Conservation (phyloP, 2,113 vertebrate species). For the Montifringilla adamsi region DNA sequence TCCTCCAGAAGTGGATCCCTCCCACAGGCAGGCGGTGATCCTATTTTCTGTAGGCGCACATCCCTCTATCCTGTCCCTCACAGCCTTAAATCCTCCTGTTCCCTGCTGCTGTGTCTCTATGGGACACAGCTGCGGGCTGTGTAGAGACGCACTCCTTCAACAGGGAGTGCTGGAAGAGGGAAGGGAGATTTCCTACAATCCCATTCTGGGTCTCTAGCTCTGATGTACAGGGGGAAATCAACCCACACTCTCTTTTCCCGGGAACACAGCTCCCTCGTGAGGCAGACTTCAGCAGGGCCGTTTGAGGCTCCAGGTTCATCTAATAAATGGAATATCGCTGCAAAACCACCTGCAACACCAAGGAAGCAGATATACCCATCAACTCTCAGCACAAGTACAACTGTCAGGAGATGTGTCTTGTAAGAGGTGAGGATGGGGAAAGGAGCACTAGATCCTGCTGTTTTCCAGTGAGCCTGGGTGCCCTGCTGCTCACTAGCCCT, state of each 20-base stretch:
- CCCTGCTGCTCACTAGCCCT: neutral
- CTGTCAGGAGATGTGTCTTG: neutral
- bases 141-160: neutral
- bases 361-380: neutral
- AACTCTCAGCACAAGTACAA: neutral
- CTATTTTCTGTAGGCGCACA: accelerated
- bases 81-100: neutral
- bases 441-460: neutral
- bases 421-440: neutral
- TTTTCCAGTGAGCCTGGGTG: neutral
- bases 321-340: no score
- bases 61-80: neutral
- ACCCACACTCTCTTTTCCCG: neutral
- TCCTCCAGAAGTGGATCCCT: neutral
- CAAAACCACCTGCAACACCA: neutral
- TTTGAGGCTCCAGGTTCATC: neutral
- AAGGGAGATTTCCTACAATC: neutral
- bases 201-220: neutral
- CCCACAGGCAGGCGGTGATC: neutral
- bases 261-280: neutral
- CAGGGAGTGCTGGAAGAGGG: neutral
- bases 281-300: neutral
- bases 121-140: neutral
- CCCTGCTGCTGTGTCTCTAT: neutral
- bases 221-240: accelerated